Evolutionary conservation across 2,888 invertebrate genomes (phyloP), one percentile per base, ranked within the genome.

Genomic region (Leptothorax acervorum): DNA sequence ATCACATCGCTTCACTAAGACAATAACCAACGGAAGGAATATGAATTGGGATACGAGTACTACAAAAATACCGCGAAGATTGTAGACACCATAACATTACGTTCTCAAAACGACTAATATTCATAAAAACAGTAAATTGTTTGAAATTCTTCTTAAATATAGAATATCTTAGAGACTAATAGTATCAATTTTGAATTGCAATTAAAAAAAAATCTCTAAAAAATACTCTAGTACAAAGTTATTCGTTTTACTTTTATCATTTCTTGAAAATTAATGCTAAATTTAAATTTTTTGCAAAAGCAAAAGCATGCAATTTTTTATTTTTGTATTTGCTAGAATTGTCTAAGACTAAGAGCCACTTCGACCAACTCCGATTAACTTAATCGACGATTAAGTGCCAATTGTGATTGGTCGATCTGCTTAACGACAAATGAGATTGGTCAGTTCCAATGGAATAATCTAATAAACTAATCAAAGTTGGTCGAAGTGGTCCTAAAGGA

Each of bases 21-120:
- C 12, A 76, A 35, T 28, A 55, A 78, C 15, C 45, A 68, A 78
- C 28, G n/a, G 42, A 68, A 68, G 68, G 4, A 76, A 28, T 45
- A 68, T 55, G 4, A 76, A 28, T 45, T 35, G n/a, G 4, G 2
- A 12, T n/a, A n/a, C 42, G 8, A 66, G 15, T 65, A 8, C 4
- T 39, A 65, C 18, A 65, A 53, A 6, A 66, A 18, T 28, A 11
- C 0, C 28, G 3, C 18, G 0, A 51, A 53, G 11, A 28, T 63
- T 39, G 11, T 35, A 63, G 15, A 35, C 2, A 15, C 1, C 6
- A 31, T 63, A 23, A 42, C 3, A 31, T 9, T 45, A 65, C 6
- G 12, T 48, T 48, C 9, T 48, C 45, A 28, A 28, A 23, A 53
- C 1, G 6, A n/a, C 2, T 23, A 45, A 65, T 63, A 42, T 42